Evolutionary conservation across 1,140 invertebrate genomes (phyloP), one percentile per base, ranked within the genome.

Genomic region (Latrodectus geometricus): DNA sequence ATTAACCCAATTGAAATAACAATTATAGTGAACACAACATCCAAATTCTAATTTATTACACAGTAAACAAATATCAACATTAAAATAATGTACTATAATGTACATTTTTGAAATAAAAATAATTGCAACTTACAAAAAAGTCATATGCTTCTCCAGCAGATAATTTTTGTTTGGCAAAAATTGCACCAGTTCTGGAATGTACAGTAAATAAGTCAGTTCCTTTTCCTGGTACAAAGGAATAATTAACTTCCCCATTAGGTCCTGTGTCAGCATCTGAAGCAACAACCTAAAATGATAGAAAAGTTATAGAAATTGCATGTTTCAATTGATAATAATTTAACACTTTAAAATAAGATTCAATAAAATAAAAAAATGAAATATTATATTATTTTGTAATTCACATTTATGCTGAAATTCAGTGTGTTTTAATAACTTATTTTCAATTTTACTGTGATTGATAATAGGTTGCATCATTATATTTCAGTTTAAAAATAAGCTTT

Each of bases 221-320:
- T 68, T 87, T 79, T 21, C 52, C 77, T 9, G 76, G 21, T 20
- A 14, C 76, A 52, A 87, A 87, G 17, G 85, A 87, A 35, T 91
- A 92, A 52, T 69, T 88, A 4, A 92, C 79, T 15, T 89, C 84
- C 12, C 89, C 90, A 89, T 97, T 98, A 72, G 93, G 93, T 4
- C 95, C 96, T 76, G 93, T 92, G 91, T 98, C 97, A 89, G 93
- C 92, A 90, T 99, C 97, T 76, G 95, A 94, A 7, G 96, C 97
- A 56, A 96, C 92, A 74, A 97, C 96, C 95, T 98, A 90, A 81
- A 87, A 88, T 78, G 84, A 80, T n/a, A 78, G 15, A 35, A 21
- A 65, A 56, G n/a, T 9, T 69, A 7, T 15, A 7, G 1, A 69
- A n/a, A 69, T 1, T 69, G 9, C 4, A 4, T 4, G 9, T 69